A percentile compares a stretch with the other conserved stretches of the same genome.
phyloP scores from a whole-genome alignment of 2,113 vertebrate genomes.

The Nycticryphes semicollaris region DNA sequence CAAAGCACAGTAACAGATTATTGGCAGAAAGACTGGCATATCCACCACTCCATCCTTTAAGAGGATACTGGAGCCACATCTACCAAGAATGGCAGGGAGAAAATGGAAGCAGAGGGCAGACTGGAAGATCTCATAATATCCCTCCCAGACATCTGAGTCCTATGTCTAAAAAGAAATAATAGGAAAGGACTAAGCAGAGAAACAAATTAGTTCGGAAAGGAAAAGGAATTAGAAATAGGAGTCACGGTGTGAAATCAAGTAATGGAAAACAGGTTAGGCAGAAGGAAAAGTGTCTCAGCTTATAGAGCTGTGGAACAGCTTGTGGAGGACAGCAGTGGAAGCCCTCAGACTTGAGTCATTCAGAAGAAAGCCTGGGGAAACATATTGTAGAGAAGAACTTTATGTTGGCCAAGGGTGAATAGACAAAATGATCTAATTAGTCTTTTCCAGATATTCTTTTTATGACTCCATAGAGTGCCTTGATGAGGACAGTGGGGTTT shows the following conservation, averaged over 20 bases:
- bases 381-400: background rate
- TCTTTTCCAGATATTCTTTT: constrained; percentile 9
- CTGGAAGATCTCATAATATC: background rate
- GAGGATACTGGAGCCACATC: background rate
- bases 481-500: constrained; percentile 15
- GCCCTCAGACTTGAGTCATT: background rate
- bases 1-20: background rate
- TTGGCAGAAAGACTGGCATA: background rate
- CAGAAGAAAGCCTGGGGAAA: background rate
- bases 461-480: background rate
- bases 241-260: background rate
- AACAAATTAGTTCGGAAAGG: background rate
- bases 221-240: background rate
- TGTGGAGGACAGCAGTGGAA: background rate
- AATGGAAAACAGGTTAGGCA: background rate
- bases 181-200: background rate
- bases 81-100: background rate
- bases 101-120: background rate
- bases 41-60: background rate
- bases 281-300: background rate
- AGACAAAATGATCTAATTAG: background rate
- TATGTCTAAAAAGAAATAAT: background rate
- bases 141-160: background rate
- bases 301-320: background rate
- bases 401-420: background rate